Conservation (phyloP, 1,140 invertebrate genomes). For the Rhagoletis pomonella region DNA sequence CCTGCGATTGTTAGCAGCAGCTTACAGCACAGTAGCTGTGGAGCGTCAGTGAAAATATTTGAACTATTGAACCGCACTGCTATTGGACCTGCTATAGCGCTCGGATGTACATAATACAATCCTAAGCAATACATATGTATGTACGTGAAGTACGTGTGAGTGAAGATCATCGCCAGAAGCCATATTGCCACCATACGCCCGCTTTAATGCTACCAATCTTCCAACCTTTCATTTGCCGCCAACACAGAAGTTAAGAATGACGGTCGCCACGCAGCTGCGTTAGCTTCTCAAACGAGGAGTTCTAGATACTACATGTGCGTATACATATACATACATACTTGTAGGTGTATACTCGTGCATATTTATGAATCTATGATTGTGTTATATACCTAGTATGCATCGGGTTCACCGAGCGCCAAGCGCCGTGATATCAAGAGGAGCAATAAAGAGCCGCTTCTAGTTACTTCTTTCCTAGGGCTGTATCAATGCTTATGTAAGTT, state of each 20-base stretch:
- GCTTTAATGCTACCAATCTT: not conserved
- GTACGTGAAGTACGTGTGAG: not conserved
- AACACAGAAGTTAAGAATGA: not conserved
- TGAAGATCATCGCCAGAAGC: not conserved
- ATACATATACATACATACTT: not conserved
- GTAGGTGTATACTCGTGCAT: not conserved
- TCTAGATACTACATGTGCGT: too few relatives aligned
- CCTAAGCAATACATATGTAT: not conserved
- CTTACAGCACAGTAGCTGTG: not conserved
- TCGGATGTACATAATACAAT: too few relatives aligned
- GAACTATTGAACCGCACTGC: conserved; percentile 12
- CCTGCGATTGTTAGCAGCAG: not conserved
- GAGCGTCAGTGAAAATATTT: not conserved
- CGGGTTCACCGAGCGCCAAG: not conserved
- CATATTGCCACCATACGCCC: not conserved
- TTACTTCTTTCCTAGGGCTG: too few relatives aligned
- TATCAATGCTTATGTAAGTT: not conserved
- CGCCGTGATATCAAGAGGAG: too few relatives aligned
- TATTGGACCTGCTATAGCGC: not conserved
- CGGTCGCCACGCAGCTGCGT: not conserved
- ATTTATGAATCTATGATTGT: too few relatives aligned
- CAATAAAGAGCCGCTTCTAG: too few relatives aligned
- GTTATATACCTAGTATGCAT: not conserved
- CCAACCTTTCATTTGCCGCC: conserved; percentile 36
- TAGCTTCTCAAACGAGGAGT: not conserved